Evolutionary conservation across 53 echinoderm and acorn worm species (phyloP), one percentile per base, ranked within the genome.

Genomic region (Holothuria scabra): DNA sequence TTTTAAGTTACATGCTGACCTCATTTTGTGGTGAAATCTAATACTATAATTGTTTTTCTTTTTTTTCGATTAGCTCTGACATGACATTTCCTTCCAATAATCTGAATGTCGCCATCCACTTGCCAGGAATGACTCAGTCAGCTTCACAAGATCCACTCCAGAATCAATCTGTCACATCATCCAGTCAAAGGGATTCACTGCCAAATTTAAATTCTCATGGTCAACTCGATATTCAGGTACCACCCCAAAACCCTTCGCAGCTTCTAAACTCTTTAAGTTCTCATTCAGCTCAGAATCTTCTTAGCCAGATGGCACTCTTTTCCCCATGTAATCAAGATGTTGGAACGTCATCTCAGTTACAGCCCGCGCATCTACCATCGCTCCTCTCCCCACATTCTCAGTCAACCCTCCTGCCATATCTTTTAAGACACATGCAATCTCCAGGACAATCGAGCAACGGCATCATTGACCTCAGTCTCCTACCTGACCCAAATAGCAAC

Each of bases 341-440:
- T 52, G 52, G 52, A 1, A 52, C 52, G 52, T 52, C 52, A 52
- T 52, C 52, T 52, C 52, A 52, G 0, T 18, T 64, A 30, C 64
- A 19, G n/a, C 1, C 23, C 12, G 23, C 64, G 1, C 26, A 30
- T 64, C 78, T 78, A 1, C 78, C 52, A 26, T 78, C 78, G 0
- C 32, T 78, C 1, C 78, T 78, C 16, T 78, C 78, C 6, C 78
- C 78, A 24, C 78, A 78, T 32, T 78, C 78, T 4, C 78, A 78
- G 29, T 78, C 78, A 14, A 52, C 58, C 57, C 78, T 78, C 78
- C 59, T 78, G 78, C 78, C 78, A 18, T 78, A 78, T 29, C 31
- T 78, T 23, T 21, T 78, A 59, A 78, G 78, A 56, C 52, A 55
- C 32, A 78, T 78, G 78, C 56, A 55, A 20, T 78, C 78, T 12